These are phyloP conservation scores for Sarcophaga bullata DNA, from an alignment of 1,140 invertebrate species.

Conservation along the genomic window DNA sequence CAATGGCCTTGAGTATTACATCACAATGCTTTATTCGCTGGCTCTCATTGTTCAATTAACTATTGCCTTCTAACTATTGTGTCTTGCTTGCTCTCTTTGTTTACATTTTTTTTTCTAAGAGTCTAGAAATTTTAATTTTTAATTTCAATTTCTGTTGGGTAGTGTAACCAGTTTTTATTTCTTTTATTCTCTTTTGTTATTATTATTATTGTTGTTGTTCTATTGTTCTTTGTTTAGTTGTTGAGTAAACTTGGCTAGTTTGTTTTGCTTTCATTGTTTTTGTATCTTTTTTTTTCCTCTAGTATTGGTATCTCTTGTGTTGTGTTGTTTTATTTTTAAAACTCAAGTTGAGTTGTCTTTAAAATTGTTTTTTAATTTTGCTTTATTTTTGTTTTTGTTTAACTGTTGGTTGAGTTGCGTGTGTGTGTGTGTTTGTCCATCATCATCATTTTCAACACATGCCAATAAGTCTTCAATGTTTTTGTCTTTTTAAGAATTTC, in stretches of 20 bases:
- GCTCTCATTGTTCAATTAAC: not conserved
- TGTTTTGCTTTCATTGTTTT: too few species aligned
- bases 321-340: not conserved
- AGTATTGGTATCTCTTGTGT: too few species aligned
- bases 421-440: not conserved
- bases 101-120: too few species aligned
- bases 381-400: not conserved
- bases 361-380: not conserved
- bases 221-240: conserved; percentile 2
- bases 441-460: not conserved
- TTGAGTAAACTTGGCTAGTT: not conserved
- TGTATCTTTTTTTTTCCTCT: too few species aligned
- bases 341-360: not conserved
- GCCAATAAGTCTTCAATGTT: too few species aligned
- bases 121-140: not conserved
- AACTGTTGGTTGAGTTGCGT: not conserved
- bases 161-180: conserved; percentile 1
- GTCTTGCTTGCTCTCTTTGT: too few species aligned
- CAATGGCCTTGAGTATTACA: too few species aligned
- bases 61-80: too few species aligned
- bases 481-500: too few species aligned
- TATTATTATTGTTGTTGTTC: not conserved
- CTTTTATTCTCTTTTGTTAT: not conserved
- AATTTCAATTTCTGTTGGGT: not conserved
- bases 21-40: not conserved